Conservation (phyloP, 2,797 vertebrate species). For the Centropyge bicolor region DNA sequence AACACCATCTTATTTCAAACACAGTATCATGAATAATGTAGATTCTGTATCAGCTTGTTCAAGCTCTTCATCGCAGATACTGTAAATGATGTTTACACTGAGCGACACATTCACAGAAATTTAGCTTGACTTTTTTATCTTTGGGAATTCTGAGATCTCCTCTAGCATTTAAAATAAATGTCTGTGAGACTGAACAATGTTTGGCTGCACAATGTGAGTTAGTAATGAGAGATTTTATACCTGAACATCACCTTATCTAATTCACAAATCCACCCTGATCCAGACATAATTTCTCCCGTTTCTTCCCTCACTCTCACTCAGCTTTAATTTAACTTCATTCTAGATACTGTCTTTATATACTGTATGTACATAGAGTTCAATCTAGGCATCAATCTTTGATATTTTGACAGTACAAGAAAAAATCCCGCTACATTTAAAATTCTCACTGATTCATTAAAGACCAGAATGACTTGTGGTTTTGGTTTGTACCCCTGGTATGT, state of each 20-base stretch:
- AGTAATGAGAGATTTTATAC: neutral
- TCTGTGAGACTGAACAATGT: neutral
- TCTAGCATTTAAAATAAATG: neutral
- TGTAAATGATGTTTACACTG: slow-evolving; percentile 5
- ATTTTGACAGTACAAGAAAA: neutral
- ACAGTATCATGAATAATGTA: neutral
- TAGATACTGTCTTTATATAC: neutral
- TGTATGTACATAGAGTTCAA: neutral
- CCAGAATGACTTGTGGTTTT: slow-evolving; percentile 67
- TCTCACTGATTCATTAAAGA: slow-evolving; percentile 18
- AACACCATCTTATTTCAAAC: neutral
- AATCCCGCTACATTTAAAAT: neutral
- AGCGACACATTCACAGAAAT: slow-evolving; percentile 14
- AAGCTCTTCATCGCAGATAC: slow-evolving; percentile 4
- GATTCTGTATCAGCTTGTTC: slow-evolving; percentile 4
- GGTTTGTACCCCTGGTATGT: slow-evolving; percentile 50
- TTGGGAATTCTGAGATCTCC: neutral
- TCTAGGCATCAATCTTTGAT: neutral
- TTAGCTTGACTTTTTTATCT: neutral
- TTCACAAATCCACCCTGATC: slow-evolving; percentile 1
- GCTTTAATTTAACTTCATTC: neutral
- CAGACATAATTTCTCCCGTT: slow-evolving; percentile 4
- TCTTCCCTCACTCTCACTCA: neutral
- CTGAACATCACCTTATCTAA: neutral
- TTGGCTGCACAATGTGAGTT: neutral